These are phyloP conservation scores for Octopus sinensis DNA, from an alignment of 1,140 invertebrate genomes.

Conservation along the genomic window DNA sequence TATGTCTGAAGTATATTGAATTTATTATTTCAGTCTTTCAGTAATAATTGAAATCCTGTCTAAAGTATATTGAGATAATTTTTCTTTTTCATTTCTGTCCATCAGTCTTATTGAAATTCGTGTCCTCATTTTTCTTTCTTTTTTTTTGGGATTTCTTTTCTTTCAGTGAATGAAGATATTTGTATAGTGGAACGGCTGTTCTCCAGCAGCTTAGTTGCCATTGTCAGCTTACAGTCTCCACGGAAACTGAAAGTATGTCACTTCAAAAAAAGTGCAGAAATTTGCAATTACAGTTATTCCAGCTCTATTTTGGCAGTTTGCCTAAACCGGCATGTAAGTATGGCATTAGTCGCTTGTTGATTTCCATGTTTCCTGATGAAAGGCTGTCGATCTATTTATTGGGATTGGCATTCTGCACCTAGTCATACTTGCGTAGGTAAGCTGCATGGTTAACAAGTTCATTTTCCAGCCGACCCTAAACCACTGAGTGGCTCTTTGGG, in stretches of 20 bases:
- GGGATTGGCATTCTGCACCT: too few relatives aligned
- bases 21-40: neutral
- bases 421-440: too few relatives aligned
- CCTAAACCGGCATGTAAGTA: conserved; percentile 87
- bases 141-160: conserved; percentile 30
- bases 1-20: neutral
- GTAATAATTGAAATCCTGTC: neutral
- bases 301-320: conserved; percentile 96
- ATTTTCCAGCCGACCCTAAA: too few relatives aligned
- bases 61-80: too few relatives aligned
- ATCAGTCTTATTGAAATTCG: too few relatives aligned
- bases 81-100: too few relatives aligned
- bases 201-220: conserved; percentile 91
- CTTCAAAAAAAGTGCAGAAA: conserved; percentile 97
- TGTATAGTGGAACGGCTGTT: conserved; percentile 94
- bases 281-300: conserved; percentile 96
- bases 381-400: too few relatives aligned
- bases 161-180: conserved; percentile 76
- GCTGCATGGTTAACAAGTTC: too few relatives aligned
- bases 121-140: neutral
- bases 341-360: neutral
- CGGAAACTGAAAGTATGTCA: conserved; percentile 94
- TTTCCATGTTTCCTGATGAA: too few relatives aligned
- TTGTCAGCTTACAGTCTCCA: conserved; percentile 87
- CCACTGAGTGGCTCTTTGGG: too few relatives aligned